Evolutionary conservation across 2,797 vertebrate species (phyloP), one percentile per base, ranked within the genome.

Genomic region (Dryobates pubescens): DNA sequence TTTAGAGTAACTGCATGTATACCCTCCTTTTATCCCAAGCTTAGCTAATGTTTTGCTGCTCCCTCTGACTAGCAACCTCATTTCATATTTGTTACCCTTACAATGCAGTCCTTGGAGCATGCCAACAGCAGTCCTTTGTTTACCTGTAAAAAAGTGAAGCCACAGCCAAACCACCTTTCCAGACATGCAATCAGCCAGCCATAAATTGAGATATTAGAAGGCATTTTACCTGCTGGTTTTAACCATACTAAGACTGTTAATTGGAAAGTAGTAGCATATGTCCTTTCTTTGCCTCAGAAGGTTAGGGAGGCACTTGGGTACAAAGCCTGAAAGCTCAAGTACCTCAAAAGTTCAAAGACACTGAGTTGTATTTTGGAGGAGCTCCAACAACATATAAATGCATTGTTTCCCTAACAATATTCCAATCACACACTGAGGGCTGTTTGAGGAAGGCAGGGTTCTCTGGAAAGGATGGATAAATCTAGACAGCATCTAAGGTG

Each of bases 41-140:
- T 76, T 67, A 53, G 79, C 57, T 86, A 87, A 76, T 71, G 86
- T 93, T 70, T 86, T 54, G 23, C 23, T 68, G 24, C 29, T 89
- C 24, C n/a, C 18, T 14, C 1, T 59, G 61, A 74, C 45, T 64
- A 30, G 9, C 43, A 65, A 19, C 26, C 63, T 30, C 38, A 11
- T 77, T 59, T 26, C 68, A 20, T 6, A 12, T 58, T 73, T 86
- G 3, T 7, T 76, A 2, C 24, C 26, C 77, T 68, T 34, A 26
- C 19, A 38, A 23, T 14, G 24, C 36, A 62, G 30, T 17, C 54
- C 41, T 45, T 9, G 6, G 41, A 63, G 63, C 29, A 32, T 1
- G 26, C 4, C 1, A 2, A 49, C 17, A 53, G 19, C 1, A 5
- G 15, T 6, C 38, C 51, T 32, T 67, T 58, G 12, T 49, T 62